Percentiles rank a stretch among this genome's conserved stretches.
These are phyloP conservation scores for Pangasius djambal DNA, from an alignment of 2,797 vertebrate genomes.

Conservation along the genomic window DNA sequence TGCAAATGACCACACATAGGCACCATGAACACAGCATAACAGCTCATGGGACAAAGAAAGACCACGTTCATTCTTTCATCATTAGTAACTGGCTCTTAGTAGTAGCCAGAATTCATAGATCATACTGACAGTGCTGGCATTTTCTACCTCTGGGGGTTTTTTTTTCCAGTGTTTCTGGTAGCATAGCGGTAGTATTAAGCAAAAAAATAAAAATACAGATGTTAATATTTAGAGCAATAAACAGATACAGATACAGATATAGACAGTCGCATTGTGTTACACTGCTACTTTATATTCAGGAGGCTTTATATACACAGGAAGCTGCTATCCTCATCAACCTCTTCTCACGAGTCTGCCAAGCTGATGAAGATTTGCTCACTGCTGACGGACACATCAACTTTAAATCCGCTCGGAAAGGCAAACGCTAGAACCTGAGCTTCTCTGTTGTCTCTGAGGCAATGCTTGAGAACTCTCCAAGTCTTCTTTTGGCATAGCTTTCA, in stretches of 20 bases:
- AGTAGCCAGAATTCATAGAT: no score
- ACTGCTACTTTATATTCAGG: not conserved
- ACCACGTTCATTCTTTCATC: not conserved
- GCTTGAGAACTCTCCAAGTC: not conserved
- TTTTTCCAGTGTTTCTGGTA: not conserved
- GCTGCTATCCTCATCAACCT: constrained; percentile 5
- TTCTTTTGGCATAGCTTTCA: not conserved
- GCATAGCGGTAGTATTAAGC: not conserved
- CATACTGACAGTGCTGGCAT: not conserved
- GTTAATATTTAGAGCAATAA: not conserved
- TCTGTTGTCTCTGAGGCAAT: not conserved
- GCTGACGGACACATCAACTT: not conserved
- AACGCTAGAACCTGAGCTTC: not conserved
- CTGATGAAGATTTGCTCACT: not conserved
- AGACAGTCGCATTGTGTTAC: not conserved
- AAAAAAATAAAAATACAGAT: not conserved
- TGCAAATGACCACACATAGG: not conserved
- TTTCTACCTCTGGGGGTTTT: not conserved
- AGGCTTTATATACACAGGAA: not conserved
- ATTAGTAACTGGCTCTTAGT: not conserved
- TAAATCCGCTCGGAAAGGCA: not conserved
- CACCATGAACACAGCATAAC: not conserved
- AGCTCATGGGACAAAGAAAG: not conserved
- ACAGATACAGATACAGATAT: not conserved
- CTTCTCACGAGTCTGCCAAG: not conserved